Conservation (phyloP, 2,888 invertebrate species). For the Leptinotarsa rubiginosa region DNA sequence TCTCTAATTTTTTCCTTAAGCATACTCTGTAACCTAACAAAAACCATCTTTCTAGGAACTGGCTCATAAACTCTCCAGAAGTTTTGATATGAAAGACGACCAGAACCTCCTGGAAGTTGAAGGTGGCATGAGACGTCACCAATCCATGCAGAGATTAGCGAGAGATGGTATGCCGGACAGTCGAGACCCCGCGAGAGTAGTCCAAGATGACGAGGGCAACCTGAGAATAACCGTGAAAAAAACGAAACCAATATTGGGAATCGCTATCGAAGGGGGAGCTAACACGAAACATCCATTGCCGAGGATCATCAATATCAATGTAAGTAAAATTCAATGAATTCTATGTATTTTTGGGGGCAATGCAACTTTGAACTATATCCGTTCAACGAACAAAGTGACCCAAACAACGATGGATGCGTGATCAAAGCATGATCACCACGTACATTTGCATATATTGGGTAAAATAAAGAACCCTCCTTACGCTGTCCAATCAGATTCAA, state of each 20-base stretch:
- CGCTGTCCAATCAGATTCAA: too few relatives aligned
- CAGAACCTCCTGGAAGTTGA: constrained; percentile 77
- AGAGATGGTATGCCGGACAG: constrained; percentile 67
- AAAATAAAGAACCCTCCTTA: too few relatives aligned
- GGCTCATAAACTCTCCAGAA: constrained; percentile 87
- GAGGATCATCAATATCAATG: constrained; percentile 96
- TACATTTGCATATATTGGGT: too few relatives aligned
- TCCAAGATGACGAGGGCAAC: constrained; percentile 88
- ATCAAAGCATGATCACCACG: too few relatives aligned
- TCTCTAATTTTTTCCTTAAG: not conserved
- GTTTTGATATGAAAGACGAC: constrained; percentile 91
- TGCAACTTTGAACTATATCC: too few relatives aligned
- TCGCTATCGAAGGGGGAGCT: constrained; percentile 97
- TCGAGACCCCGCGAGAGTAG: constrained; percentile 72
- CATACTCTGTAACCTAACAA: not conserved
- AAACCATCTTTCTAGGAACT: constrained; percentile 73
- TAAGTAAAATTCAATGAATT: constrained; percentile 66
- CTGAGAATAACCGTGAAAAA: constrained; percentile 91
- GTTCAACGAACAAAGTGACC: too few relatives aligned
- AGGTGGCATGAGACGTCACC: constrained; percentile 76
- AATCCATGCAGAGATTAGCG: constrained; percentile 81
- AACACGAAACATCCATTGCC: constrained; percentile 96
- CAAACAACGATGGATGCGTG: too few relatives aligned
- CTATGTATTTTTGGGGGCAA: too few relatives aligned
- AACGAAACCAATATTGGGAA: constrained; percentile 93